Base-by-base conservation (phyloP, 2,888 invertebrate genomes). In the Meghimatium bilineatum region DNA sequence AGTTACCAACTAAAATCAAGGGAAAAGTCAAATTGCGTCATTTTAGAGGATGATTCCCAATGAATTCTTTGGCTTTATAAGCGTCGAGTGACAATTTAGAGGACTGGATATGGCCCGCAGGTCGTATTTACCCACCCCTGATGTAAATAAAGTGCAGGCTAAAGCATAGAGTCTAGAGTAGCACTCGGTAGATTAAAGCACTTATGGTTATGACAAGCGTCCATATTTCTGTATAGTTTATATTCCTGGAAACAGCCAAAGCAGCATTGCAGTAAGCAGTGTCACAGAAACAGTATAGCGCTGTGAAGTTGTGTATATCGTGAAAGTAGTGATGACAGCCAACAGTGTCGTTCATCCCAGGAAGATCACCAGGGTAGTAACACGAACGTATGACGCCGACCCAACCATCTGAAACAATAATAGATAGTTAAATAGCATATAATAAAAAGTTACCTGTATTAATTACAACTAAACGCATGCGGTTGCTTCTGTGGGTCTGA, bases 261-360 rank as follows among this genome's bases (percentile, higher is more conserved):
- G 82, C 85, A 23, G 72, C 86, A 77, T 91, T 91, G 84, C 90
- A 91, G 82, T 84, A 87, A 80, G 89, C 89, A 14, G 87, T 88
- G 84, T 88, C 88, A 85, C 90, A 91, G 80, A 91, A 90, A 82
- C 90, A 91, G 85, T 88, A 89, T 71, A 85, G 78, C 20, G 90
- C 90, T 17, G 87, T 88, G 81, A 88, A 88, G 52, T 87, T 88
- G 5, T 82, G 52, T 14, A n/a, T 67, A 14, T 77, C 83, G 71
- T 88, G 88, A 14, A 84, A 88, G 88, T 88, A 89, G 29, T 85
- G 26, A 29, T 88, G 88, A 75, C 90, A 90, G 26, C 90, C 90
- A 74, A 87, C 87, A 44, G 88, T 88, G 49, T 89, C 88, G 82
- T 90, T 89, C 1, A 90, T 84, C 0, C 88, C 89, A 0, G 80